These are phyloP conservation scores for Pocillopora grandis DNA, from an alignment of 92 coral and sea anemone genomes.

Conservation along the genomic window DNA sequence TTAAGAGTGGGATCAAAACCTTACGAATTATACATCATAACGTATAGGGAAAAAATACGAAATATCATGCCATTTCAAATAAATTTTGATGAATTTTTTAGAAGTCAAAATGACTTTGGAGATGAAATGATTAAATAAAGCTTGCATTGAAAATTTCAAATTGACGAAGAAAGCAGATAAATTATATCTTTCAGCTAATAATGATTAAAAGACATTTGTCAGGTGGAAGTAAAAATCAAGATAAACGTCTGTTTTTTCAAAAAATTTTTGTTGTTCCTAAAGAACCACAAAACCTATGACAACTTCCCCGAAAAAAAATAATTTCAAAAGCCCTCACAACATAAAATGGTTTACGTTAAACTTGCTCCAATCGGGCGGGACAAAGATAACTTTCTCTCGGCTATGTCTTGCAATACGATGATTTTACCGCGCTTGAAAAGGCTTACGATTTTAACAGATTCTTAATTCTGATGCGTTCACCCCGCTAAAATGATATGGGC, in stretches of 20 bases:
- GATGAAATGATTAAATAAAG: not conserved
- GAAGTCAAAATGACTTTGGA: not conserved
- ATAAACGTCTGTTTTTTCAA: too few species aligned
- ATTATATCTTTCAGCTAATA: not conserved
- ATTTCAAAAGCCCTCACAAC: too few species aligned
- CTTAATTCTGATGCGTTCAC: not conserved
- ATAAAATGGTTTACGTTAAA: too few species aligned
- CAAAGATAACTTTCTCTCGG: too few species aligned
- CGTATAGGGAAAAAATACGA: not conserved
- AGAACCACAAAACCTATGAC: too few species aligned
- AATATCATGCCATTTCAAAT: not conserved
- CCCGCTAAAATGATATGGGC: not conserved
- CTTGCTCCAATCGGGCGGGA: too few species aligned
- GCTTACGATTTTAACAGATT: not conserved
- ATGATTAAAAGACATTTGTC: too few species aligned
- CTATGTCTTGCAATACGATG: too few species aligned
- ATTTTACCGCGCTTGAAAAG: too few species aligned
- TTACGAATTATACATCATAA: not conserved
- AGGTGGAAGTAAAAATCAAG: too few species aligned
- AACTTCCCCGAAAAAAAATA: too few species aligned
- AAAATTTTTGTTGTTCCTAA: too few species aligned
- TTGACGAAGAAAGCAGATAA: not conserved
- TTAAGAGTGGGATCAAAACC: not conserved
- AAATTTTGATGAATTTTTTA: not conserved
- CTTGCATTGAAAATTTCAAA: not conserved